These are phyloP conservation scores for Numenius phaeopus DNA, from an alignment of 2,797 vertebrate genomes.

Conservation along the genomic window DNA sequence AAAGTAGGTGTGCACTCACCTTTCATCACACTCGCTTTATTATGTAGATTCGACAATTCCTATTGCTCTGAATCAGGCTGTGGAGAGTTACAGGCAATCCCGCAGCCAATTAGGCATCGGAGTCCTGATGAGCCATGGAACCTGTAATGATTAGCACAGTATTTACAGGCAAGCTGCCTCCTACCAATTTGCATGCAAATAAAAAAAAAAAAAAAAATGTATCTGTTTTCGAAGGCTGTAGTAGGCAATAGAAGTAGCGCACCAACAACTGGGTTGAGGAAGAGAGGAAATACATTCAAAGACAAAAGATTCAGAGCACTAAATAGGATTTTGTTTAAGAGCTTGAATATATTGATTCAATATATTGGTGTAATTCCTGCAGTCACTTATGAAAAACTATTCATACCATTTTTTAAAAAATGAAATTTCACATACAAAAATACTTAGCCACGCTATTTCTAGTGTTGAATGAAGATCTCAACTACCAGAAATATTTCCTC, in stretches of 20 bases:
- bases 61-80: constrained; percentile 65
- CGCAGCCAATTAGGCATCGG: constrained; percentile 67
- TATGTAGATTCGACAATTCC: constrained; percentile 71
- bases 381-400: not conserved
- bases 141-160: constrained; percentile 76
- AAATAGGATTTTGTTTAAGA: not conserved
- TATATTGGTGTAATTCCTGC: not conserved
- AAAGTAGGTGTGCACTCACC: constrained; percentile 67
- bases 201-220: constrained; percentile 54
- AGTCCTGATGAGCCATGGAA: constrained; percentile 71
- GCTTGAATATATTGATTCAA: not conserved
- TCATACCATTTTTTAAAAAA: not conserved
- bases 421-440: not conserved
- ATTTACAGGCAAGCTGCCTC: constrained; percentile 70
- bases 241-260: not conserved
- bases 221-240: constrained; percentile 21
- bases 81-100: constrained; percentile 49
- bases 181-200: constrained; percentile 76
- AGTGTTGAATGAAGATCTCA: not conserved
- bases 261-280: not conserved
- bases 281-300: not conserved
- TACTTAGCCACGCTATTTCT: not conserved
- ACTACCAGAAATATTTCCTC: not conserved
- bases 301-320: constrained; percentile 11
- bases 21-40: constrained; percentile 58